Evolutionary conservation across 2,797 vertebrate species (phyloP).

Genomic region (Bradypus variegatus): DNA sequence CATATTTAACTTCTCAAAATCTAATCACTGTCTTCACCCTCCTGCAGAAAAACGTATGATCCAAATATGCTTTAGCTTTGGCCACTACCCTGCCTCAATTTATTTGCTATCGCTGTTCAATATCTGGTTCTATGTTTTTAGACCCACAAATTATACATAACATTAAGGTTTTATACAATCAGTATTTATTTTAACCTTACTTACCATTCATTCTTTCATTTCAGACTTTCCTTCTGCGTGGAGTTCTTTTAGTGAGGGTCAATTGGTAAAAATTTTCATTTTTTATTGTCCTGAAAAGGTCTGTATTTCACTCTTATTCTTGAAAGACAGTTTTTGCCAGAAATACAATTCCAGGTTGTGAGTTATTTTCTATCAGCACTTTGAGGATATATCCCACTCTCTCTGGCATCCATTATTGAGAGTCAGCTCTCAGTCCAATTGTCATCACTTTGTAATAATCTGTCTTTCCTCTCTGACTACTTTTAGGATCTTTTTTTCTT

Average conservation of each 20-base stretch:
- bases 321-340: conserved; percentile 25
- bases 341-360: conserved; percentile 6
- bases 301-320: conserved; percentile 31
- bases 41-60: neutral
- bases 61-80: neutral
- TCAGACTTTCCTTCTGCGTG: neutral
- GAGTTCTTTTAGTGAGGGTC: neutral
- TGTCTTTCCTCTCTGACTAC: neutral
- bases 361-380: conserved; percentile 33
- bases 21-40: neutral
- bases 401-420: neutral
- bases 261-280: neutral
- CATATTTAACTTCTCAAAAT: neutral
- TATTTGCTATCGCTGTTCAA: neutral
- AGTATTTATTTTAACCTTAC: neutral
- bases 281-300: conserved; percentile 17
- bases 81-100: neutral
- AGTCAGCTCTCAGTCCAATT: neutral
- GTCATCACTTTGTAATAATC: conserved; percentile 26
- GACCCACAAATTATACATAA: neutral
- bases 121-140: neutral
- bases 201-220: neutral
- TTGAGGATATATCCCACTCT: neutral
- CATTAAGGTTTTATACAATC: neutral
- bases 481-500: conserved; percentile 12